Percentiles rank a stretch among this genome's conserved stretches.
Evolutionary conservation across 2,113 vertebrate genomes (phyloP).

Genomic region (Ardeotis arabs): DNA sequence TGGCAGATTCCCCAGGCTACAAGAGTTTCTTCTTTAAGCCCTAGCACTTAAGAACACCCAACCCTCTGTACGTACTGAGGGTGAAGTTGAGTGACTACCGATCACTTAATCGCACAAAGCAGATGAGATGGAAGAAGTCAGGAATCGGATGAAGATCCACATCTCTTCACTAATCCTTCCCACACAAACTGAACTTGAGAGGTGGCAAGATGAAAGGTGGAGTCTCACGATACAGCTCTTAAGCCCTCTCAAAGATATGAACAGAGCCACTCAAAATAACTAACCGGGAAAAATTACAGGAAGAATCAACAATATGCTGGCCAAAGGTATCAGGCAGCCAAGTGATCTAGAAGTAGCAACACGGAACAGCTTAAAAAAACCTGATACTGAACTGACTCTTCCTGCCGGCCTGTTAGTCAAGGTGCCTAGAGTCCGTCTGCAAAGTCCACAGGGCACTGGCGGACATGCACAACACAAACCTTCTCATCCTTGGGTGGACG

Average conservation of each 20-base stretch:
- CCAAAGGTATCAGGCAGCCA: background rate
- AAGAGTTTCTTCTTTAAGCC: slow-evolving; percentile 4
- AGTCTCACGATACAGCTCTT: background rate
- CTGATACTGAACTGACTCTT: background rate
- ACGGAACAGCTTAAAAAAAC: background rate
- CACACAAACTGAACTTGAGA: background rate
- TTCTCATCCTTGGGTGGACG: slow-evolving; percentile 92
- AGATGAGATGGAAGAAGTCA: background rate
- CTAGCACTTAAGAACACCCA: background rate
- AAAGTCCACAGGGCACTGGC: slow-evolving; percentile 44
- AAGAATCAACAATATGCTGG: slow-evolving; percentile 2
- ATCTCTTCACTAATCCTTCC: background rate
- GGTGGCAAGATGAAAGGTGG: background rate
- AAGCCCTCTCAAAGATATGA: background rate
- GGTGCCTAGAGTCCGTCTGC: slow-evolving; percentile 37
- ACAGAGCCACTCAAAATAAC: background rate
- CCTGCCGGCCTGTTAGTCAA: background rate
- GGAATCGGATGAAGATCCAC: background rate
- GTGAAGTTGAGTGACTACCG: background rate
- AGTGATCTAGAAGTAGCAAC: background rate
- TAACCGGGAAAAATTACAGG: background rate
- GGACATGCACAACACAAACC: slow-evolving; percentile 81
- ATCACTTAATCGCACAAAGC: background rate
- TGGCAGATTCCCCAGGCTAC: background rate
- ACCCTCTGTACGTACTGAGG: background rate